These are phyloP conservation scores for Drosophila ohnishii DNA, from an alignment of 1,140 invertebrate species.

Conservation along the genomic window DNA sequence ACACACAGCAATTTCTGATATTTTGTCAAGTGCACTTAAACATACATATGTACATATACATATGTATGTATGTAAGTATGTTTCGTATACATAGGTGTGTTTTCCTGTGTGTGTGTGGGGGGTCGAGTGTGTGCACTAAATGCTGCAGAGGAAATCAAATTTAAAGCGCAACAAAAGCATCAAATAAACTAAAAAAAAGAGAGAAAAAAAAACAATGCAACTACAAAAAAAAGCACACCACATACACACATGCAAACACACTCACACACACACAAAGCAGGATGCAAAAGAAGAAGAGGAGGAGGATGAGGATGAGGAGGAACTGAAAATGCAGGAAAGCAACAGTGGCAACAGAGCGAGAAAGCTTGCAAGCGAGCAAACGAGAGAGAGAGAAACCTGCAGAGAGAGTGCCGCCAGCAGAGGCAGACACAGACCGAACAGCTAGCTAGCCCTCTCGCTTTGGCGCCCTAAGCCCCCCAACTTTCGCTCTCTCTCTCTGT, in stretches of 20 bases:
- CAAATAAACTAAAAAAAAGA: conserved; percentile 30
- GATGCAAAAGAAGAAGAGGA: conserved; percentile 6
- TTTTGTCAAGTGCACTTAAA: conserved; percentile 6
- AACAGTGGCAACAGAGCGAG: conserved; percentile 12
- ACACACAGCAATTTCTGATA: too few species aligned
- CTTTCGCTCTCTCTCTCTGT: conserved; percentile 18
- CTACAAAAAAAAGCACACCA: conserved; percentile 24
- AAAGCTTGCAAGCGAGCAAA: conserved; percentile 12
- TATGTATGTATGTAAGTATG: background rate
- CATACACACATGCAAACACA: conserved; percentile 15
- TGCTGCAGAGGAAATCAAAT: conserved; percentile 70
- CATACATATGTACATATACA: conserved; percentile 6
- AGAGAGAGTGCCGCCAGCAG: conserved; percentile 24
- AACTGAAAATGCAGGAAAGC: conserved; percentile 21
- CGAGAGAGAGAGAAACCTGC: conserved; percentile 11
- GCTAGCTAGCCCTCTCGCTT: conserved; percentile 29
- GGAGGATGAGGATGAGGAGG: conserved; percentile 1
- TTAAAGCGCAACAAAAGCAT: conserved; percentile 60
- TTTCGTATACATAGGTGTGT: conserved; percentile 8
- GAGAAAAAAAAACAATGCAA: conserved; percentile 14
- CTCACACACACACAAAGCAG: background rate
- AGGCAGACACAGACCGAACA: conserved; percentile 23
- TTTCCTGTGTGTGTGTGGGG: background rate
- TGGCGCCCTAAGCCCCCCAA: background rate
- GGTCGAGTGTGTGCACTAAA: conserved; percentile 40